Base-by-base conservation (phyloP, 2,888 invertebrate species). In the Machimus atricapillus region DNA sequence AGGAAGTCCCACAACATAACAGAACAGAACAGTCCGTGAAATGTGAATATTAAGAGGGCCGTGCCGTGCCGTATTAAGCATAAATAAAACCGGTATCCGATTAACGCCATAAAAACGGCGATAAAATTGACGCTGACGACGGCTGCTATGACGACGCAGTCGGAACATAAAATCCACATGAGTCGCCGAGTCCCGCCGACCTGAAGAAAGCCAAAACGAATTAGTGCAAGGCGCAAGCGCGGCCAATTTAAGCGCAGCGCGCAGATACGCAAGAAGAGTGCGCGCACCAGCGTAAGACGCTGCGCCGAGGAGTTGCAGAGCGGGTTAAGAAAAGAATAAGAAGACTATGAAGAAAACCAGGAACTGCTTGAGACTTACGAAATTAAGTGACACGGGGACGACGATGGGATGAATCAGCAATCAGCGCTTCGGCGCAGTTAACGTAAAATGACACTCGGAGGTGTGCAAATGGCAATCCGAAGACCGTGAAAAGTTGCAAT, bases 21-120 rank as follows among this genome's bases (percentile, higher is more conserved):
- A 78, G 43, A 78, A 78, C 78, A 78, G 78, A 78, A 78, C 78
- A 27, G 23, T 78, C 40, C 12, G 78, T 78, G 43, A 78, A 43
- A 78, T 78, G 78, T 78, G 78, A 78, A 78, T 78, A 78, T 43
- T 78, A 78, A 78, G 12, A 37, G 23, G 43, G 40, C 43, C 19
- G 78, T 40, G 37, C 19, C 34, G 77, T 40, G 66, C 37, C 37
- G 43, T 78, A 40, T 43, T 43, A 43, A 78, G 40, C 78, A 78
- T 78, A 78, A 78, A 78, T 78, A 78, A 78, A 78, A 78, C 78
- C 78, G 78, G 78, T 78, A 78, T 43, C 78, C 78, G 78, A 78
- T 78, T 78, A 78, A 78, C 23, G 2, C 43, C 78, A 78, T 78
- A 46, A 78, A 78, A 78, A n/a, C 78, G 8, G 43, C 43, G n/a